phyloP scores from a whole-genome alignment of 53 echinoderm and acorn worm species.

The Holothuria scabra region DNA sequence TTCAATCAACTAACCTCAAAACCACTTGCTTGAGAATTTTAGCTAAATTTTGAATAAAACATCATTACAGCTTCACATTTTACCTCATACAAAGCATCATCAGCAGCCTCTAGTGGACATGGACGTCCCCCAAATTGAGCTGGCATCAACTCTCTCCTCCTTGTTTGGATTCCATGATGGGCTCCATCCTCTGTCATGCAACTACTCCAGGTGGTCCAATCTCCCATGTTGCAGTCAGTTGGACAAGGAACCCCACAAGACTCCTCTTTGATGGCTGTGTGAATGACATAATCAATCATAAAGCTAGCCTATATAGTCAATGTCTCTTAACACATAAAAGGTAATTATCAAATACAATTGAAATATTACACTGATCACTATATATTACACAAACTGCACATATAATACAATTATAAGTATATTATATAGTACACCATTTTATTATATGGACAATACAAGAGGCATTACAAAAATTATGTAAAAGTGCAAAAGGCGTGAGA shows the following conservation, averaged over 20 bases:
- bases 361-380: no score
- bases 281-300: neutral
- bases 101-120: slow-evolving; percentile 68
- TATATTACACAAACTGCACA: no score
- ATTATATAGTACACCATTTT: no score
- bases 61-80: neutral
- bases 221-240: slow-evolving; percentile 74
- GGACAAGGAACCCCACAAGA: slow-evolving; percentile 84
- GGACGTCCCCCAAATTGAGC: slow-evolving; percentile 74
- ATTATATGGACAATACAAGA: no score
- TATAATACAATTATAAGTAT: no score
- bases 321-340: no score
- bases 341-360: no score
- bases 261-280: slow-evolving; percentile 50
- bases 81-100: slow-evolving; percentile 47
- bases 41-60: no score
- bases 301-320: neutral
- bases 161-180: slow-evolving; percentile 40
- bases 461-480: no score
- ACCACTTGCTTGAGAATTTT: no score
- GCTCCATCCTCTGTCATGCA: slow-evolving; percentile 54
- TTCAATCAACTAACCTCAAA: no score
- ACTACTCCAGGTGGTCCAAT: slow-evolving; percentile 80
- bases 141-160: slow-evolving; percentile 66
- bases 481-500: no score